phyloP scores from a whole-genome alignment of 2,113 vertebrate species.

The Siniperca knerii region DNA sequence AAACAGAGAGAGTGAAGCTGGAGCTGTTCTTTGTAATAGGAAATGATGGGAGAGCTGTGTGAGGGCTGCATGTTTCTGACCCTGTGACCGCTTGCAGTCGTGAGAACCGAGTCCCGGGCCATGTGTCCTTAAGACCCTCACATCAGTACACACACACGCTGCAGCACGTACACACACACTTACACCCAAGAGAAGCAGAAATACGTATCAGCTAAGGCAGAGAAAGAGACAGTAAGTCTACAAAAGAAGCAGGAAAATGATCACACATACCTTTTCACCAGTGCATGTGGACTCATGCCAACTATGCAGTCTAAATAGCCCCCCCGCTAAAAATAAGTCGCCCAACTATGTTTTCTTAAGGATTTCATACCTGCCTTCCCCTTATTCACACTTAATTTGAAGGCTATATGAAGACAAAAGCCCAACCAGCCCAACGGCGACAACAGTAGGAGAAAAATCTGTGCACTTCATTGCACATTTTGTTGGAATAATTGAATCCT shows the following conservation, averaged over 20 bases:
- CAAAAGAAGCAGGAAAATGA: conserved; percentile 44
- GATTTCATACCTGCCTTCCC: conserved; percentile 68
- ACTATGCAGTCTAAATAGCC: conserved; percentile 73
- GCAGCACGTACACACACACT: conserved; percentile 39
- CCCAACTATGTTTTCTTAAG: conserved; percentile 78
- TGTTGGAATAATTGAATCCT: conserved; percentile 50
- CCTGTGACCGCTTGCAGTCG: conserved; percentile 63
- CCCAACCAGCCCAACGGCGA: background rate
- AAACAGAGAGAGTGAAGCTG: conserved; percentile 14
- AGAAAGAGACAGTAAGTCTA: conserved; percentile 25
- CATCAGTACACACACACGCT: conserved; percentile 11
- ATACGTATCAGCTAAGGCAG: conserved; percentile 15
- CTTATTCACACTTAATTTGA: conserved; percentile 71
- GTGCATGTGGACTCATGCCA: conserved; percentile 74
- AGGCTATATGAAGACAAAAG: conserved; percentile 60
- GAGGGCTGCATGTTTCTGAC: conserved; percentile 58
- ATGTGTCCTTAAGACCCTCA: conserved; percentile 56
- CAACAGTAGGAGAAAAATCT: conserved; percentile 19
- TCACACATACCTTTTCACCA: conserved; percentile 66
- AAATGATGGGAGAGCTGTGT: conserved; percentile 66
- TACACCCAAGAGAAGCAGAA: conserved; percentile 9
- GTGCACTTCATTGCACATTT: conserved; percentile 48
- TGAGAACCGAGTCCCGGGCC: conserved; percentile 73
- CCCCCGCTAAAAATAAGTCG: conserved; percentile 71
- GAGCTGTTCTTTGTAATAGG: conserved; percentile 50